Evolutionary conservation across 2,797 vertebrate genomes (phyloP).

Genomic region (Eulemur rubriventer): DNA sequence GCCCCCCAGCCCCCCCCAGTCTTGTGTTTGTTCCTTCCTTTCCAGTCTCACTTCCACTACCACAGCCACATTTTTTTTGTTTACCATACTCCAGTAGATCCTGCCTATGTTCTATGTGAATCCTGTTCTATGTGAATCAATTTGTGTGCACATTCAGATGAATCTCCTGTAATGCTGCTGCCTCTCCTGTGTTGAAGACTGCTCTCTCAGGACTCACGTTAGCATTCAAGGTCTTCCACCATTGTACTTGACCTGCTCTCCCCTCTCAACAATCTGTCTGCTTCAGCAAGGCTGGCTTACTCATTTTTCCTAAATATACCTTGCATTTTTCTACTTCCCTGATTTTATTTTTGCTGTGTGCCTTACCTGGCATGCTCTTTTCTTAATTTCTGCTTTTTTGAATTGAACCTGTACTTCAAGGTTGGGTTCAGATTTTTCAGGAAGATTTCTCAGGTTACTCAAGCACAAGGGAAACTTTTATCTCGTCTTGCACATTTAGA

Average conservation of each 20-base stretch:
- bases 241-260: not conserved
- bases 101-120: not conserved
- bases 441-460: not conserved
- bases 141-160: not conserved
- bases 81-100: not conserved
- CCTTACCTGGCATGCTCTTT: not conserved
- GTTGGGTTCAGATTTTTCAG: not conserved
- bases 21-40: not conserved
- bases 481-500: not conserved
- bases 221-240: not conserved
- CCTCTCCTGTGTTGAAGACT: not conserved
- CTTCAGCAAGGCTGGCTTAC: not conserved
- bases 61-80: not conserved
- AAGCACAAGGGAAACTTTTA: not conserved
- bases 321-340: not conserved
- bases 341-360: not conserved
- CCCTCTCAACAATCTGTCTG: not conserved
- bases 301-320: not conserved
- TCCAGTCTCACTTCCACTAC: not conserved
- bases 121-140: not conserved
- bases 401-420: not conserved
- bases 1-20: no score
- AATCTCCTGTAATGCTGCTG: not conserved
- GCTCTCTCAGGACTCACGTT: rapidly evolving
- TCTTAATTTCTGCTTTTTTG: not conserved